Evolutionary conservation across 2,888 invertebrate species (phyloP).

Genomic region (Chironomus riparius): DNA sequence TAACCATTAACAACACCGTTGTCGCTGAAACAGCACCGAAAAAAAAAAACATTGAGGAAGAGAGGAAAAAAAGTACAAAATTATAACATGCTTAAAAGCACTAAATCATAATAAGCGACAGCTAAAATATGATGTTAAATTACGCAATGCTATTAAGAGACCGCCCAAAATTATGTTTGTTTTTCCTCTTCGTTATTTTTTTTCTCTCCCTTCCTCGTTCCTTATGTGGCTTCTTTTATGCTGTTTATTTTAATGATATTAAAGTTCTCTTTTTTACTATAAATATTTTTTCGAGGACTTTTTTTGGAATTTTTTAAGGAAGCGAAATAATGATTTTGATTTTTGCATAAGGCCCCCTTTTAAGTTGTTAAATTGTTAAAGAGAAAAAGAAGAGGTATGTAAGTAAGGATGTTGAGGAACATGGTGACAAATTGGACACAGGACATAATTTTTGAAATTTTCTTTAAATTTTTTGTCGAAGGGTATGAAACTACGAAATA

Average conservation of each 20-base stretch:
- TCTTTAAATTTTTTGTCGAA: no score
- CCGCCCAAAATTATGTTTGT: slow-evolving; percentile 23
- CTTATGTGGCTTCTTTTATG: not conserved
- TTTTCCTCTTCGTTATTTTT: slow-evolving; percentile 3
- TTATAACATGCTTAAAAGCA: slow-evolving; percentile 24
- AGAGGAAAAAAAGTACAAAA: slow-evolving; percentile 1
- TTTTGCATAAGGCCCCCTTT: no score
- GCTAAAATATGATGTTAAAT: slow-evolving; percentile 22
- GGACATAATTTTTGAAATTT: no score
- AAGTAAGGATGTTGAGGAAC: no score
- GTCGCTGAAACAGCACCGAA: no score
- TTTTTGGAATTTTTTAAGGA: no score
- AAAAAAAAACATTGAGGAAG: not conserved
- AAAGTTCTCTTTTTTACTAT: not conserved
- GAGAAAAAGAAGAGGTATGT: no score
- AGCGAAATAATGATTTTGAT: no score
- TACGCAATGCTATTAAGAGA: slow-evolving; percentile 25
- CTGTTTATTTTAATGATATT: not conserved
- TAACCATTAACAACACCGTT: not conserved
- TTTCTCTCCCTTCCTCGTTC: not conserved
- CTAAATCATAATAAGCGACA: slow-evolving; percentile 26
- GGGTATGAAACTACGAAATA: no score
- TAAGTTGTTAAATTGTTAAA: no score
- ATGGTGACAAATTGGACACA: no score
- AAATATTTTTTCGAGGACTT: no score